Percentiles rank a stretch among this genome's conserved stretches.
These are phyloP conservation scores for Paragorgia papillata DNA, from an alignment of 92 coral and sea anemone species.

Conservation along the genomic window DNA sequence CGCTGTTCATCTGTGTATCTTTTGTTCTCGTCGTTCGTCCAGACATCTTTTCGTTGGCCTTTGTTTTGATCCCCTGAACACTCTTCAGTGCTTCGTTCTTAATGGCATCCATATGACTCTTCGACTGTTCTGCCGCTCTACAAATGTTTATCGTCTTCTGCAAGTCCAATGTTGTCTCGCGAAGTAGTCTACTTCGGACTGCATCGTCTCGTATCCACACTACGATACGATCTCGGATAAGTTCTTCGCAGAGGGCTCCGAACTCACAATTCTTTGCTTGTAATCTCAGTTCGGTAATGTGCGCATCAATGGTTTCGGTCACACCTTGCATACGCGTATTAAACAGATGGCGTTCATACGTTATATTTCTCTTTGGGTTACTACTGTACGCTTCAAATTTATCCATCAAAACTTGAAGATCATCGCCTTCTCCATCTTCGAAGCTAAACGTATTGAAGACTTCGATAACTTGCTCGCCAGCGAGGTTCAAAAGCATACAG, in stretches of 20 bases:
- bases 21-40: neutral
- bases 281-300: conserved; percentile 16
- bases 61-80: neutral
- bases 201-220: conserved; percentile 23
- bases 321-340: neutral
- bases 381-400: conserved; percentile 21
- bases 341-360: conserved; percentile 27
- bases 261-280: conserved; percentile 34
- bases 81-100: neutral
- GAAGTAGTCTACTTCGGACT: conserved; percentile 6
- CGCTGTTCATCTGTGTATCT: neutral
- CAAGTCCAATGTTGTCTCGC: conserved; percentile 7
- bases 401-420: neutral
- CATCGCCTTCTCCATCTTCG: neutral
- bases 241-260: conserved; percentile 12
- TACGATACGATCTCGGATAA: conserved; percentile 19
- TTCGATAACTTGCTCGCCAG: conserved; percentile 20
- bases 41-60: neutral
- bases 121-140: conserved; percentile 12
- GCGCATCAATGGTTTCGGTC: conserved; percentile 28
- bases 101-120: conserved; percentile 25
- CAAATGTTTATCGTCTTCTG: conserved; percentile 23
- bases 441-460: conserved; percentile 9
- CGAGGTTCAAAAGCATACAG: conserved; percentile 9
- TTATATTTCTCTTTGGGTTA: conserved; percentile 23